A percentile compares a stretch with the other conserved stretches of the same genome.
These are phyloP conservation scores for Apus apus DNA, from an alignment of 2,113 vertebrate genomes.

Conservation along the genomic window DNA sequence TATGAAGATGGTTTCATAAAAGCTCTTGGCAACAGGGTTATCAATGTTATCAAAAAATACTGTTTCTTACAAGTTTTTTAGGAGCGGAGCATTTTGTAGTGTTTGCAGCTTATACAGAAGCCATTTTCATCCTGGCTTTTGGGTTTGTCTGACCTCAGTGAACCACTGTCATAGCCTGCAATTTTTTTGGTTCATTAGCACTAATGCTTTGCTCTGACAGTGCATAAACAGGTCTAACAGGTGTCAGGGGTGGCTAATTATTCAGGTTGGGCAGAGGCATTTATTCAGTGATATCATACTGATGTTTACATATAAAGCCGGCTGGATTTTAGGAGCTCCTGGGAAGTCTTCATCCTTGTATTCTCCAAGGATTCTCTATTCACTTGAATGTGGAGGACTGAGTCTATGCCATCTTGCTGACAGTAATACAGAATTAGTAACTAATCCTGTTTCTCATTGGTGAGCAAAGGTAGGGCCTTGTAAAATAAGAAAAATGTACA, in stretches of 20 bases:
- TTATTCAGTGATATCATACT: background rate
- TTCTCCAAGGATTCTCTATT: background rate
- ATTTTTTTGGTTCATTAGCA: background rate
- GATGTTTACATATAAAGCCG: background rate
- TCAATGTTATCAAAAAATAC: constrained; percentile 1
- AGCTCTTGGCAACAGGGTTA: background rate
- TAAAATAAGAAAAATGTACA: constrained; percentile 23
- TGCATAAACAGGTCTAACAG: background rate
- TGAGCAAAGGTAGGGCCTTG: constrained; percentile 48
- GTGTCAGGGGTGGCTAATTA: background rate
- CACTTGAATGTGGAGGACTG: background rate
- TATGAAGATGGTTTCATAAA: background rate
- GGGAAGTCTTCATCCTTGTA: background rate
- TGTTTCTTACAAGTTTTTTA: background rate
- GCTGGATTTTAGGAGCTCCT: background rate
- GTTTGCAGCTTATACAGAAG: background rate
- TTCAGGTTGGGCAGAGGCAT: background rate
- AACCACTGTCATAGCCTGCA: background rate
- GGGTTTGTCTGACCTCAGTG: background rate
- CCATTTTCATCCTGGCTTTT: background rate
- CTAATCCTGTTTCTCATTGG: constrained; percentile 25
- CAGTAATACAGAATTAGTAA: constrained; percentile 24
- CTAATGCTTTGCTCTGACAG: background rate
- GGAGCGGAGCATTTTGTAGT: background rate
- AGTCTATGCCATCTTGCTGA: constrained; percentile 17